Percentiles rank a stretch among this genome's conserved stretches.
Evolutionary conservation across 2,113 vertebrate genomes (phyloP).

Genomic region (Oncorhynchus masou): DNA sequence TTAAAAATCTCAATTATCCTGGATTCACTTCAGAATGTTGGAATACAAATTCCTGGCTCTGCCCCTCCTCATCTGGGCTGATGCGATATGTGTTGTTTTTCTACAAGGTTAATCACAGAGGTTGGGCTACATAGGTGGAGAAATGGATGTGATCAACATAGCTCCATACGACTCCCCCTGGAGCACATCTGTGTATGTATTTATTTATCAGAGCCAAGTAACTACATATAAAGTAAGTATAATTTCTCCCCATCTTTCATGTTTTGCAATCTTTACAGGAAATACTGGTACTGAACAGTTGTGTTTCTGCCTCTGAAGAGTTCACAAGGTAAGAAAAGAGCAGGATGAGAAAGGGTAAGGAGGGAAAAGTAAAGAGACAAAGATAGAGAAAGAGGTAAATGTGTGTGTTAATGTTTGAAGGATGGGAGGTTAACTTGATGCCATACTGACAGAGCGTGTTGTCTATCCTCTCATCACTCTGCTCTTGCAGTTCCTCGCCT

Average conservation of each 20-base stretch:
- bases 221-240: conserved; percentile 56
- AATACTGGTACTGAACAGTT: conserved; percentile 49
- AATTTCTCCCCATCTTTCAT: conserved; percentile 34
- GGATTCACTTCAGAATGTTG: background rate
- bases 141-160: conserved; percentile 64
- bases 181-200: conserved; percentile 60
- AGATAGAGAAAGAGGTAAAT: background rate
- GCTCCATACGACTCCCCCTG: conserved; percentile 44
- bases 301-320: conserved; percentile 52
- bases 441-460: conserved; percentile 56
- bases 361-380: background rate
- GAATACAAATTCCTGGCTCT: conserved; percentile 39
- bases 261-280: conserved; percentile 50
- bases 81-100: conserved; percentile 46
- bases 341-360: conserved; percentile 29
- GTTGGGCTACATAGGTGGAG: conserved; percentile 47
- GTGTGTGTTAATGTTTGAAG: conserved; percentile 35
- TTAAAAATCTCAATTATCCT: too few species aligned
- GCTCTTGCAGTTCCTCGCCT: conserved; percentile 21
- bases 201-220: conserved; percentile 53
- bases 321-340: conserved; percentile 38
- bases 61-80: conserved; percentile 11
- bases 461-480: background rate
- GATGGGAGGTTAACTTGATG: conserved; percentile 55
- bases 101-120: conserved; percentile 55